Evolutionary conservation across 2,797 vertebrate species (phyloP), one percentile per base, ranked within the genome.

Genomic region (Halcyon chelicuti): DNA sequence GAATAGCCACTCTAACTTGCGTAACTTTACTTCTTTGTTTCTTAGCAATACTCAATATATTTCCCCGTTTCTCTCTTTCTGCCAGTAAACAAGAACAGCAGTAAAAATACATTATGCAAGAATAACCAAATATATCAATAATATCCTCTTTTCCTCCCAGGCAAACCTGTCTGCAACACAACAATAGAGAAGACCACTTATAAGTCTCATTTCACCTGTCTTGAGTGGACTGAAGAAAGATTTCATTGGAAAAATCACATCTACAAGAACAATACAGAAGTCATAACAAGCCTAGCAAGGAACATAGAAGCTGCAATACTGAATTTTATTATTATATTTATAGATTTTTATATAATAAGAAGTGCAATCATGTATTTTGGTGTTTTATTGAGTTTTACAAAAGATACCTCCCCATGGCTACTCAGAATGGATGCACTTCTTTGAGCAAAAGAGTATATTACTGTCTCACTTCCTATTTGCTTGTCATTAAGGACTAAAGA

Each of bases 221-320:
- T 78, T 67, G 31, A 81, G 60, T 7, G 4, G 44, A 85, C 28
- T 76, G 67, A 92, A 79, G 40, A 82, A 88, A 68, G 33, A 66
- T 70, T 91, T 94, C n/a, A 90, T 4, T 87, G 40, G 47, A 75
- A 93, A 91, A 96, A 87, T 42, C 61, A 61, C 37, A 76, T 46
- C 68, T 73, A 70, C 39, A 75, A 37, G 70, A 92, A 65, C 25
- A 63, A 33, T 66, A 80, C 12, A 49, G 14, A 52, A 88, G 22
- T 42, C 18, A 90, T 57, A 58, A 86, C 89, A 95, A 65, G 14
- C 10, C n/a, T 40, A 85, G 54, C 6, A 86, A 83, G 29, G 40
- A 84, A 62, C 9, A 58, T 51, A 86, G 91, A 84, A 44, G 16
- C 12, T 51, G 9, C 10, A 68, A 49, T 47, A 54, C 3, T 65